A percentile compares a stretch with the other conserved stretches of the same genome.
phyloP scores from a whole-genome alignment of 2,797 vertebrate species.

The Erethizon dorsatum region DNA sequence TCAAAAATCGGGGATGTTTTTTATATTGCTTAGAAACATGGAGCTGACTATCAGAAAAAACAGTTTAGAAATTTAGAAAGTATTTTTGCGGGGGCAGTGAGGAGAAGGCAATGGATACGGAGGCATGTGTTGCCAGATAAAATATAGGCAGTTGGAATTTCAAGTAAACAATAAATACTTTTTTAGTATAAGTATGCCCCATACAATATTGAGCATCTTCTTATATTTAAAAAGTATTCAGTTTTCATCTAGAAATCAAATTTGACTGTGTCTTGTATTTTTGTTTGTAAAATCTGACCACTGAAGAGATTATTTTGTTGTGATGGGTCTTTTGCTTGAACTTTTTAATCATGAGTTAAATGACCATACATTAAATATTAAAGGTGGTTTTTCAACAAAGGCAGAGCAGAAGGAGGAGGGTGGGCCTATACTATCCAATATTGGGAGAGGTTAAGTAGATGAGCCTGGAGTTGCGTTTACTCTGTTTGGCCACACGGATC shows the following conservation, averaged over 20 bases:
- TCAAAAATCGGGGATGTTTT: background rate
- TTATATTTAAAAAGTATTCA: background rate
- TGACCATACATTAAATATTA: background rate
- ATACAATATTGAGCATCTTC: background rate
- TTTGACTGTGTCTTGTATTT: conserved; percentile 24
- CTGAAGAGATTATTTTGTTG: background rate
- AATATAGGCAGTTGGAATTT: conserved; percentile 1
- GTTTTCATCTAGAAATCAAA: conserved; percentile 39
- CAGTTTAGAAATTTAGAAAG: background rate
- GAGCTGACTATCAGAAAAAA: conserved; percentile 22
- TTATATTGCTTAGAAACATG: conserved; percentile 21
- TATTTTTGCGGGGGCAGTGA: background rate
- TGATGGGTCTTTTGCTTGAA: background rate
- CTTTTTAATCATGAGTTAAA: background rate
- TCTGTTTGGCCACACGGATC: background rate
- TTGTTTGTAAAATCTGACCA: conserved; percentile 8
- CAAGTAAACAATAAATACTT: background rate
- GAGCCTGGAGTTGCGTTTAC: background rate
- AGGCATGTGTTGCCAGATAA: background rate
- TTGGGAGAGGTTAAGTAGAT: background rate
- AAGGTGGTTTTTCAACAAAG: background rate
- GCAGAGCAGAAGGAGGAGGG: background rate
- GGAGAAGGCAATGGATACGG: background rate
- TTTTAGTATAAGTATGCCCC: background rate
- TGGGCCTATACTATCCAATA: background rate